Percentiles rank a stretch among this genome's conserved stretches.
phyloP scores from a whole-genome alignment of 2,113 vertebrate species.

The Carettochelys insculpta region DNA sequence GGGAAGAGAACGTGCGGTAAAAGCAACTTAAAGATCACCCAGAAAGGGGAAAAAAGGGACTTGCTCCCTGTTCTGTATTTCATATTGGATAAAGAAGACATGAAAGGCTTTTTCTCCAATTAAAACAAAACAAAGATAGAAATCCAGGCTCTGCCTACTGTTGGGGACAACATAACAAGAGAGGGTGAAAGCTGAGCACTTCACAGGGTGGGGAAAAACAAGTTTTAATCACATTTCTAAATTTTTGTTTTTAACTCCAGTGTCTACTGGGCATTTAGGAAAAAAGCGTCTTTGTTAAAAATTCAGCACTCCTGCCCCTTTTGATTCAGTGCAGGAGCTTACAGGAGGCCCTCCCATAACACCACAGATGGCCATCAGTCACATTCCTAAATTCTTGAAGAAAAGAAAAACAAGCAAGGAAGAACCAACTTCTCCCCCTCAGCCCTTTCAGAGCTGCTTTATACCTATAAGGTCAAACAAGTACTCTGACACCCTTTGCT shows the following conservation, averaged over 20 bases:
- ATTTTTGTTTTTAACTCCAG: neutral
- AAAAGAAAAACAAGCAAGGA: slow-evolving; percentile 67
- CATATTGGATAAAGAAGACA: neutral
- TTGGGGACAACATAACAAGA: neutral
- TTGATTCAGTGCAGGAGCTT: slow-evolving; percentile 23
- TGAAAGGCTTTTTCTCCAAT: neutral
- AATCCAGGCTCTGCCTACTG: slow-evolving; percentile 2
- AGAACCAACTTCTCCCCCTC: slow-evolving; percentile 6
- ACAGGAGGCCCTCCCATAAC: slow-evolving; percentile 43
- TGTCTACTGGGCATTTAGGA: neutral
- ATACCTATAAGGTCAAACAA: neutral
- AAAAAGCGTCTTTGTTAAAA: slow-evolving; percentile 31
- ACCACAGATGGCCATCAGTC: slow-evolving; percentile 39
- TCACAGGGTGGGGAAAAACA: slow-evolving; percentile 7
- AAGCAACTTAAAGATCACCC: neutral
- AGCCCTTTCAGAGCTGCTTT: slow-evolving; percentile 33
- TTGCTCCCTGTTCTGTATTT: neutral
- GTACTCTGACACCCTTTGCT: neutral
- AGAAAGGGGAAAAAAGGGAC: neutral
- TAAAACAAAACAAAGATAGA: neutral
- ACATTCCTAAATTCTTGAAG: slow-evolving; percentile 54
- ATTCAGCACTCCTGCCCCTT: neutral
- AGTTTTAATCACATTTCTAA: slow-evolving; percentile 13
- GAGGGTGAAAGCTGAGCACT: neutral
- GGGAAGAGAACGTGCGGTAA: neutral